phyloP scores from a whole-genome alignment of 2,888 invertebrate genomes.

The Cantharis rustica region DNA sequence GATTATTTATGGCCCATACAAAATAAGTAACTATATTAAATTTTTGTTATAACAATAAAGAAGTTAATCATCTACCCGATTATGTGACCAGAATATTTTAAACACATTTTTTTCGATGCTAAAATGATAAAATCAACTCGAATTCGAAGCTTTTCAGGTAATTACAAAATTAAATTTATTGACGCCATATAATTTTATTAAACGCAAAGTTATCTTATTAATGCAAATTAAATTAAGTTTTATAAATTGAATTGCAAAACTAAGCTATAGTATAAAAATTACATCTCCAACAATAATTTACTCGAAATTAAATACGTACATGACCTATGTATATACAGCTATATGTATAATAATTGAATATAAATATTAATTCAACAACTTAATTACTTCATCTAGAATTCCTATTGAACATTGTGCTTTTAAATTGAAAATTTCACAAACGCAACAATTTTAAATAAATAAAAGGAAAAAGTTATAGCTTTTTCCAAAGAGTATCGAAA shows the following conservation, averaged over 20 bases:
- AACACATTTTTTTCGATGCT: background rate
- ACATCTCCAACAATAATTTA: background rate
- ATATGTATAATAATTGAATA: background rate
- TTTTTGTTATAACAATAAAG: no score
- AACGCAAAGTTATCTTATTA: constrained; percentile 9
- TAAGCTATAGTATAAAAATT: background rate
- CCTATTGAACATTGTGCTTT: background rate
- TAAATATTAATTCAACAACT: background rate
- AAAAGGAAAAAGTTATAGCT: no score
- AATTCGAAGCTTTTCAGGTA: background rate
- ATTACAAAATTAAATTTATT: background rate
- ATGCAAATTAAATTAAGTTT: constrained; percentile 7
- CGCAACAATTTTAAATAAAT: no score
- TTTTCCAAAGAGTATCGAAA: no score
- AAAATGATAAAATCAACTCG: background rate
- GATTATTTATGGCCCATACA: no score
- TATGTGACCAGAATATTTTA: background rate
- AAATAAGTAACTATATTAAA: no score
- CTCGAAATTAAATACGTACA: background rate
- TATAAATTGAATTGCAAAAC: constrained; percentile 9
- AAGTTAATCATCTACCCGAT: background rate
- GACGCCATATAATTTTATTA: background rate
- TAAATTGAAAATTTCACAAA: background rate
- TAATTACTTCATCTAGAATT: background rate
- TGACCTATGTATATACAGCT: background rate